Evolutionary conservation across 2,797 vertebrate genomes (phyloP).

Genomic region (Phyllotis vaccarum): DNA sequence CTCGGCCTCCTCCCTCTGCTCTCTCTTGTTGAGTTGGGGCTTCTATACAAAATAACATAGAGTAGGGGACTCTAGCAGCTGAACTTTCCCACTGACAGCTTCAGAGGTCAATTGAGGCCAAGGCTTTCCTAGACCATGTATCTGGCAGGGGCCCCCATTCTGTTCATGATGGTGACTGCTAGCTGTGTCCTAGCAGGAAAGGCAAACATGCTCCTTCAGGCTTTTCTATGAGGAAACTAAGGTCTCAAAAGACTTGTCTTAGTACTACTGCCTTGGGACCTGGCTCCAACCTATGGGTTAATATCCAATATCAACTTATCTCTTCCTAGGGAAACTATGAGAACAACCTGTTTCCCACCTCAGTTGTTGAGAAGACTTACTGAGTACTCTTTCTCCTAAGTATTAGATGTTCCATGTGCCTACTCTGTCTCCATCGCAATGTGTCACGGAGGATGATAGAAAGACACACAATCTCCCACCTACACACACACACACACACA

Average conservation of each 20-base stretch:
- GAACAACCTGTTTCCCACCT: neutral
- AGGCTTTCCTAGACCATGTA: neutral
- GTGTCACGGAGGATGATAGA: neutral
- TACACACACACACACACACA: neutral
- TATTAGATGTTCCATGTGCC: neutral
- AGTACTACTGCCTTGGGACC: neutral
- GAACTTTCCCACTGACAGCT: neutral
- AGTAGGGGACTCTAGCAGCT: neutral
- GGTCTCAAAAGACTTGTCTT: neutral
- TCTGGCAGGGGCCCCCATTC: neutral
- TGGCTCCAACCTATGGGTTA: neutral
- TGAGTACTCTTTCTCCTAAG: neutral
- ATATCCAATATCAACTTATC: neutral
- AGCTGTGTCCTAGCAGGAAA: neutral
- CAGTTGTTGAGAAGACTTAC: neutral
- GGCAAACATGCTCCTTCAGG: neutral
- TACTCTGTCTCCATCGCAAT: accelerated
- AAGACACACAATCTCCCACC: too few species aligned
- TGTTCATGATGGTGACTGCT: neutral
- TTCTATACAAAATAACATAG: neutral
- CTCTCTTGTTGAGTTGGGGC: neutral
- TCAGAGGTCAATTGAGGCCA: neutral
- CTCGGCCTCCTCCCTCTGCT: neutral
- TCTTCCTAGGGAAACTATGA: neutral
- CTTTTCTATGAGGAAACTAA: neutral